Evolutionary conservation across 2,797 vertebrate genomes (phyloP).

Genomic region (Ambastaia sidthimunki): DNA sequence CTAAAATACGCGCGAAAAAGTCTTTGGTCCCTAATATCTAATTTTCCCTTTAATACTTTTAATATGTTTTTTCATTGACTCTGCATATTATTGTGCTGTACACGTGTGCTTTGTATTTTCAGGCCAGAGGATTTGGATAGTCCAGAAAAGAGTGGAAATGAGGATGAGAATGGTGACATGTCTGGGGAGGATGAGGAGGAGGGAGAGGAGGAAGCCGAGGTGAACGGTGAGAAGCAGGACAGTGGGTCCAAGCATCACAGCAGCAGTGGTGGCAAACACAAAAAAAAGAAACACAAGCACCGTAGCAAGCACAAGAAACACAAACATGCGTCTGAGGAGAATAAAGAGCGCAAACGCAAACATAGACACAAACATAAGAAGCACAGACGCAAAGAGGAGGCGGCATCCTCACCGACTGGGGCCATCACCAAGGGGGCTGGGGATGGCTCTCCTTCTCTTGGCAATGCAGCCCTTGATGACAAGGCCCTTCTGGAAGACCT

Average conservation of each 20-base stretch:
- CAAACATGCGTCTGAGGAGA: conserved; percentile 92
- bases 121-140: conserved; percentile 89
- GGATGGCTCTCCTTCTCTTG: conserved; percentile 71
- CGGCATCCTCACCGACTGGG: conserved; percentile 75
- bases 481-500: conserved; percentile 94
- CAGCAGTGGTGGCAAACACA: conserved; percentile 83
- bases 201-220: conserved; percentile 70
- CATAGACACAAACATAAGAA: conserved; percentile 98
- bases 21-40: not conserved
- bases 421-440: conserved; percentile 69
- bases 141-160: conserved; percentile 88
- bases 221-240: conserved; percentile 77
- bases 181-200: conserved; percentile 83
- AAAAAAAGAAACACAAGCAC: conserved; percentile 99
- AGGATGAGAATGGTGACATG: conserved; percentile 93
- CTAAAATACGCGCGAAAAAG: not conserved
- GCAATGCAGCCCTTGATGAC: conserved; percentile 88
- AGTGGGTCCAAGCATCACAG: conserved; percentile 77
- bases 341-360: conserved; percentile 94
- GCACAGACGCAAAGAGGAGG: conserved; percentile 91
- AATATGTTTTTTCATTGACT: not conserved
- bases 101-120: conserved; percentile 36
- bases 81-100: not conserved
- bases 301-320: conserved; percentile 99
- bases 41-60: not conserved